Evolutionary conservation across 2,797 vertebrate species (phyloP), one percentile per base, ranked within the genome.

Genomic region (Phrynocephalus vlangalii): DNA sequence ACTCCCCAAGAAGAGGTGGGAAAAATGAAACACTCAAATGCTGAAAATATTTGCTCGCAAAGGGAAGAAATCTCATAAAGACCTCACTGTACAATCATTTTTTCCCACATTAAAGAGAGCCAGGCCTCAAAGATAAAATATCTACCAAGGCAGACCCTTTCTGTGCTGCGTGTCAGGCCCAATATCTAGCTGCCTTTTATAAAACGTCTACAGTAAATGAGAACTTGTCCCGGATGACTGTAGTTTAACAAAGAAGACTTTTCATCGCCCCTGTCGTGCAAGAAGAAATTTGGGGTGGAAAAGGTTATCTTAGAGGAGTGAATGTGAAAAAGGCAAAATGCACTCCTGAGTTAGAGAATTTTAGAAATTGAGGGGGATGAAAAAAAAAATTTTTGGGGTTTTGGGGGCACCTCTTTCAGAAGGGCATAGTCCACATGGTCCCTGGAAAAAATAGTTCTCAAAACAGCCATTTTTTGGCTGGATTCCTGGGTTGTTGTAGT

Each of bases 121-220:
- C 86, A 83, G 90, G 94, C 90, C 88, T 93, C 90, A 91, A 90
- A 95, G 94, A 95, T 93, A 94, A 95, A 92, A 60, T 91, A 95
- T 95, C 93, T 92, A 1, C 6, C 89, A 91, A 93, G 90, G 78
- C 0, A 28, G 93, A 94, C 93, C 91, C 90, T 94, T 92, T 95
- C 91, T 86, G 71, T 6, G 4, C 86, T 90, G 89, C 3, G 92
- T 93, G 90, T 90, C 91, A 93, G 93, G 91, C n/a, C n/a, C 91
- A 94, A 92, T 92, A 92, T 89, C 52, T 93, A 88, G 85, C 87
- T 91, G 88, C 85, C n/a, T n/a, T 84, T 94, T 90, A 92, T 89
- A n/a, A 91, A 93, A 93, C 0, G 91, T 94, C 92, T 93, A 90
- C 72, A 92, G 84, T 93, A 85, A 91, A 87, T 68, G 84, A 88